phyloP scores from a whole-genome alignment of 2,113 vertebrate genomes.

The Pluvialis apricaria region DNA sequence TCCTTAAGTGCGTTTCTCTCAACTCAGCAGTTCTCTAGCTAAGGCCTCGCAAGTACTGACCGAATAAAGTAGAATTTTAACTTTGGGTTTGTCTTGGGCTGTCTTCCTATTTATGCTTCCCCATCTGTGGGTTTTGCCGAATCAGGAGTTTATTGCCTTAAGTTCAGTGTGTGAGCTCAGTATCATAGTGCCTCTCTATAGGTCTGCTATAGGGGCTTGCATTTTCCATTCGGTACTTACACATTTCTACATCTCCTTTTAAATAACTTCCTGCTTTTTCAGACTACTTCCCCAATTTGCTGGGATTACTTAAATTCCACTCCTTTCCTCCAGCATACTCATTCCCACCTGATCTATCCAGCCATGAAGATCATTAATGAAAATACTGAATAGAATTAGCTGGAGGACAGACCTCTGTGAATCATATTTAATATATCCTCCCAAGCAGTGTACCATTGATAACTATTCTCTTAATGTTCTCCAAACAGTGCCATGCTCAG shows the following conservation, averaged over 20 bases:
- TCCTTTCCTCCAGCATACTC: not conserved
- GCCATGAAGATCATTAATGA: not conserved
- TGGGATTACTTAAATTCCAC: not conserved
- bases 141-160: not conserved
- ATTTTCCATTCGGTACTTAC: not conserved
- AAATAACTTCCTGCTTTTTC: not conserved
- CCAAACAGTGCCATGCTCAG: not conserved
- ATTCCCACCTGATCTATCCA: not conserved
- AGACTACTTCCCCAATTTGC: not conserved
- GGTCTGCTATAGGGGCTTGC: not conserved
- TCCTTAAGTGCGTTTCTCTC: not conserved
- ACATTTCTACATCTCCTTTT: not conserved
- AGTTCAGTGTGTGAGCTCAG: not conserved
- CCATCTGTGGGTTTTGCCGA: not conserved
- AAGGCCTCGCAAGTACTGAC: not conserved
- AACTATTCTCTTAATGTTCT: not conserved
- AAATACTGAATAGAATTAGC: not conserved
- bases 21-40: not conserved
- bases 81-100: not conserved
- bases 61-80: not conserved
- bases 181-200: not conserved
- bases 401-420: not conserved
- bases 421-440: not conserved
- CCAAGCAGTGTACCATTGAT: not conserved
- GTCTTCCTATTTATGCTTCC: not conserved